A percentile compares a stretch with the other conserved stretches of the same genome.
phyloP scores from a whole-genome alignment of 2,113 vertebrate species.

The Anarhynchus alexandrinus region DNA sequence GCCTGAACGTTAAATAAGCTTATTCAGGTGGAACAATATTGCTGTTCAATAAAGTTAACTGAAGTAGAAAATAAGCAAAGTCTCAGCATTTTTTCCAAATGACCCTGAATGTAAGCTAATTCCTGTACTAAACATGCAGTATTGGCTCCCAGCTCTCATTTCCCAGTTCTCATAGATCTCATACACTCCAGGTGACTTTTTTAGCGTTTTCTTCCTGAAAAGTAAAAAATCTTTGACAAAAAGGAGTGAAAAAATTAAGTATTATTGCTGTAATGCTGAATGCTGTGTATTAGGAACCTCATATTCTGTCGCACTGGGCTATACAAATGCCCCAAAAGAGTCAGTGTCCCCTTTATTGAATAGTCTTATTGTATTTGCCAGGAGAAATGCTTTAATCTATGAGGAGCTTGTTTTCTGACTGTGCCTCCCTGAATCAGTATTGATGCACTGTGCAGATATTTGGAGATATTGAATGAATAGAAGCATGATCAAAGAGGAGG shows the following conservation, averaged over 20 bases:
- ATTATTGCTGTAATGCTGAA: not conserved
- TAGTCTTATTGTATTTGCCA: not conserved
- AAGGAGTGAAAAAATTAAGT: not conserved
- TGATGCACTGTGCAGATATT: not conserved
- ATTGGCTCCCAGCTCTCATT: not conserved
- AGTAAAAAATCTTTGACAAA: not conserved
- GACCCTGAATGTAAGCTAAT: not conserved
- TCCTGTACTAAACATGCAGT: not conserved
- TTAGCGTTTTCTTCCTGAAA: not conserved
- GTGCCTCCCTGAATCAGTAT: not conserved
- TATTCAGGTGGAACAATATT: conserved; percentile 29
- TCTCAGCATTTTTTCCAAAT: not conserved
- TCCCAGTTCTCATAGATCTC: not conserved
- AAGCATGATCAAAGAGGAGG: not conserved
- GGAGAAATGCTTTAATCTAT: not conserved
- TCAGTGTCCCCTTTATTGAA: not conserved
- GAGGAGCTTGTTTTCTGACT: not conserved
- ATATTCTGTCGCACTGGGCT: not conserved
- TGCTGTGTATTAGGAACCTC: not conserved
- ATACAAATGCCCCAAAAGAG: not conserved
- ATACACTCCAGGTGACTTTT: not conserved
- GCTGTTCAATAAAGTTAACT: conserved; percentile 43
- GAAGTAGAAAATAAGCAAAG: conserved; percentile 60
- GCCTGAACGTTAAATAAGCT: conserved; percentile 31
- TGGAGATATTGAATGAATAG: not conserved